These are phyloP conservation scores for Kryptolebias ocellatus DNA, from an alignment of 2,797 vertebrate species.

Conservation along the genomic window DNA sequence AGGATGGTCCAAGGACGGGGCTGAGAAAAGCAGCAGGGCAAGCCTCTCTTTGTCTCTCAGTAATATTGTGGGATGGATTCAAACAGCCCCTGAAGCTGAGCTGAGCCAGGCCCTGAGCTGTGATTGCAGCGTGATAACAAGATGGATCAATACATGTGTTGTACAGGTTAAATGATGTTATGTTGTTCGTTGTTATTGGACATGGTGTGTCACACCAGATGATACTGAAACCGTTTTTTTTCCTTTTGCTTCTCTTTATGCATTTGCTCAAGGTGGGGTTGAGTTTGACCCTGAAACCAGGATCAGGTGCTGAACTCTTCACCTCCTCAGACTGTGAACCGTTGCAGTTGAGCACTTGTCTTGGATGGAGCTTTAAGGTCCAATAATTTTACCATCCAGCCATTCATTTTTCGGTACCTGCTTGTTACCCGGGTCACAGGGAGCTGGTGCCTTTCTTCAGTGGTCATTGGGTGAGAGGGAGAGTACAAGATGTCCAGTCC, in stretches of 20 bases:
- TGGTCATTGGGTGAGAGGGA: no score
- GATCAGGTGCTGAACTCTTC: constrained; percentile 55
- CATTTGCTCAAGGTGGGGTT: constrained; percentile 48
- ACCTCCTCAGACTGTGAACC: constrained; percentile 35
- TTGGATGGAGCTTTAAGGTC: constrained; percentile 20
- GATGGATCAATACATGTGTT: constrained; percentile 85
- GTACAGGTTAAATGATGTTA: constrained; percentile 90
- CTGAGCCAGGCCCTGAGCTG: constrained; percentile 73
- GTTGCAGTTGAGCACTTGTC: constrained; percentile 33
- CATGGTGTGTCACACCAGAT: constrained; percentile 73
- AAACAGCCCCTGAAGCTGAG: constrained; percentile 74
- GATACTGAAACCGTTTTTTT: constrained; percentile 75
- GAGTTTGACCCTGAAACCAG: constrained; percentile 58
- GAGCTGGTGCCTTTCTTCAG: no score
- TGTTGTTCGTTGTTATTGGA: constrained; percentile 82
- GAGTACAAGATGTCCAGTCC: no score
- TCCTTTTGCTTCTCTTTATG: constrained; percentile 34
- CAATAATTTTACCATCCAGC: background rate
- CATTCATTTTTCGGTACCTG: no score
- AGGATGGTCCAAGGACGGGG: constrained; percentile 72
- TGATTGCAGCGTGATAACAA: constrained; percentile 81
- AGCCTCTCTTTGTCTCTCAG: constrained; percentile 75
- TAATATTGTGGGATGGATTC: constrained; percentile 73
- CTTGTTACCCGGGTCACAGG: no score
- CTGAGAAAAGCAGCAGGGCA: constrained; percentile 58